Evolutionary conservation across 2,797 vertebrate genomes (phyloP), one percentile per base, ranked within the genome.

Genomic region (Discoglossus pictus): DNA sequence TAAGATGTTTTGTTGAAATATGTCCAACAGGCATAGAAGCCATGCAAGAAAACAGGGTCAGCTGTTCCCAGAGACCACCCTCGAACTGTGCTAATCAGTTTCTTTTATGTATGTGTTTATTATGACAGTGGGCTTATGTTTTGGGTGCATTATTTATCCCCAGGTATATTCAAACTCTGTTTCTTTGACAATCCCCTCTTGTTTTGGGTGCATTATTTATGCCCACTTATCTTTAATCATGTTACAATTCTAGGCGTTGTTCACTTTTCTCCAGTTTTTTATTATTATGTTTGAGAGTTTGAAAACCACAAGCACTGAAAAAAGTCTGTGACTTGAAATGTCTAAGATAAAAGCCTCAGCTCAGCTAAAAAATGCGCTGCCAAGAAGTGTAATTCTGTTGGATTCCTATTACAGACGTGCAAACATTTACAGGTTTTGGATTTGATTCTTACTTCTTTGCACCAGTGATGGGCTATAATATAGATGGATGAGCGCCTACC

Each of bases 1-100:
- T 51, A 51, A 31, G 53, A 48, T 27, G 43, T 43, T 44, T 58
- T 66, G 53, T 58, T 59, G 36, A 68, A 68, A 68, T 68, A 23
- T 60, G 55, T 60, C 46, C 65, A 68, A n/a, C 65, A 60, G 65
- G 52, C 54, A 27, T 20, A 34, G 9, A 34, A 59, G 36, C 36
- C 18, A 60, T 68, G 46, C 36, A 43, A 51, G 42, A n/a, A 36
- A 23, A 43, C 24, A 21, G 7, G 23, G 55, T 43, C n/a, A 43
- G 43, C 55, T 51, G 21, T 51, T 51, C 8, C 11, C 23, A 12
- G 10, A 52, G 65, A 68, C 65, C 65, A 68, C 65, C 65, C 65
- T 68, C 24, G 48, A 2, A 31, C 23, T 58, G 8, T 39, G 50
- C 16, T 16, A 40, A 47, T 59, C 15, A 34, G 13, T 40, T 40